phyloP scores from a whole-genome alignment of 2,888 invertebrate species.

The Xestobium rufovillosum region DNA sequence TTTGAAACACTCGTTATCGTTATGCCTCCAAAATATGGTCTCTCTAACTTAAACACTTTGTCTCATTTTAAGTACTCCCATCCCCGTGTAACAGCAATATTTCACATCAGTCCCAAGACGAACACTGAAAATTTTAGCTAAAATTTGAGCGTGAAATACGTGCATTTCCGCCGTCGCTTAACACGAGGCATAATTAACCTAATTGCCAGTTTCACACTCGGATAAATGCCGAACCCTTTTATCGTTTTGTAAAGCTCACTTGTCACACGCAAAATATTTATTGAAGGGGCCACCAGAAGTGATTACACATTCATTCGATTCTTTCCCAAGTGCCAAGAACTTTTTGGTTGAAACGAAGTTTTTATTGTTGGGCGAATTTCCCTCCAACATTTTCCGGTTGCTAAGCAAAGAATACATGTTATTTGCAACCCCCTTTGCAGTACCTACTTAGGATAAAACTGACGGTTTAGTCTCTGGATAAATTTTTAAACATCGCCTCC shows the following conservation, averaged over 20 bases:
- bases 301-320: too few relatives aligned
- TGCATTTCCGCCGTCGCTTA: conserved; percentile 25
- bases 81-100: conserved; percentile 25
- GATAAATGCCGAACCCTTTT: conserved; percentile 24
- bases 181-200: conserved; percentile 28
- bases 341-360: too few relatives aligned
- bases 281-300: too few relatives aligned
- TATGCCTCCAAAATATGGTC: conserved; percentile 21
- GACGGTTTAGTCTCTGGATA: too few relatives aligned
- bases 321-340: too few relatives aligned
- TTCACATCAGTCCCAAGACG: conserved; percentile 26
- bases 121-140: conserved; percentile 23
- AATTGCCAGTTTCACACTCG: conserved; percentile 28
- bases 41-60: conserved; percentile 23
- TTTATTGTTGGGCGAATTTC: too few relatives aligned
- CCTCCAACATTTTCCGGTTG: too few relatives aligned
- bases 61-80: conserved; percentile 21
- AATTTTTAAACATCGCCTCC: too few relatives aligned
- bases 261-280: conserved; percentile 20
- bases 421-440: too few relatives aligned
- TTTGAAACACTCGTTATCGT: conserved; percentile 22
- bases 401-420: too few relatives aligned
- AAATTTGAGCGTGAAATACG: conserved; percentile 23
- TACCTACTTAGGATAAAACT: too few relatives aligned
- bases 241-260: conserved; percentile 23